Evolutionary conservation across 2,888 invertebrate genomes (phyloP).

Genomic region (Vandiemenella viatica): DNA sequence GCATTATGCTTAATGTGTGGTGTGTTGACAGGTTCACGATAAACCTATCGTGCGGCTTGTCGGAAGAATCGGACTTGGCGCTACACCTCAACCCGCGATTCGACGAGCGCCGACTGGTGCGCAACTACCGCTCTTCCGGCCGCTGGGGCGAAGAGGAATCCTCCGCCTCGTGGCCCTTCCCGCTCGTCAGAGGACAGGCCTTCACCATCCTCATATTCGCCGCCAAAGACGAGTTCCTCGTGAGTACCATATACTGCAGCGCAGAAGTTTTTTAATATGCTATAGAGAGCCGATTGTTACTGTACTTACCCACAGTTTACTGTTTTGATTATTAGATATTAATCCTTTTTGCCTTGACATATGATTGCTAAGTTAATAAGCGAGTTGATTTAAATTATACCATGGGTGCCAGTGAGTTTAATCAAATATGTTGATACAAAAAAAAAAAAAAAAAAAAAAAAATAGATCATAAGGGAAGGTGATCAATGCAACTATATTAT

Average conservation of each 20-base stretch:
- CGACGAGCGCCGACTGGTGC: conserved; percentile 59
- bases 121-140: conserved; percentile 50
- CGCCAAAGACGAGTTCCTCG: conserved; percentile 30
- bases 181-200: conserved; percentile 32
- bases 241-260: conserved; percentile 3
- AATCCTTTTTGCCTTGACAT: too few relatives aligned
- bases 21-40: conserved; percentile 40
- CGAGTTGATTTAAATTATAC: too few relatives aligned
- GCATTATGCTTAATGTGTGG: conserved; percentile 24
- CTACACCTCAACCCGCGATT: conserved; percentile 71
- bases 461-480: too few relatives aligned
- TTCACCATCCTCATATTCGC: conserved; percentile 45
- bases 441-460: too few relatives aligned
- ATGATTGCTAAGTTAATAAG: too few relatives aligned
- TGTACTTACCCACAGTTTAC: too few relatives aligned
- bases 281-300: too few relatives aligned
- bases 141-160: conserved; percentile 63
- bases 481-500: too few relatives aligned
- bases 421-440: too few relatives aligned
- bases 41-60: conserved; percentile 37
- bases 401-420: too few relatives aligned
- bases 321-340: too few relatives aligned
- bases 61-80: conserved; percentile 40
- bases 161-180: conserved; percentile 21
- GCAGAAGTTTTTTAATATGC: too few relatives aligned